Evolutionary conservation across 2,113 vertebrate genomes (phyloP).

Genomic region (Toxotes jaculatrix): DNA sequence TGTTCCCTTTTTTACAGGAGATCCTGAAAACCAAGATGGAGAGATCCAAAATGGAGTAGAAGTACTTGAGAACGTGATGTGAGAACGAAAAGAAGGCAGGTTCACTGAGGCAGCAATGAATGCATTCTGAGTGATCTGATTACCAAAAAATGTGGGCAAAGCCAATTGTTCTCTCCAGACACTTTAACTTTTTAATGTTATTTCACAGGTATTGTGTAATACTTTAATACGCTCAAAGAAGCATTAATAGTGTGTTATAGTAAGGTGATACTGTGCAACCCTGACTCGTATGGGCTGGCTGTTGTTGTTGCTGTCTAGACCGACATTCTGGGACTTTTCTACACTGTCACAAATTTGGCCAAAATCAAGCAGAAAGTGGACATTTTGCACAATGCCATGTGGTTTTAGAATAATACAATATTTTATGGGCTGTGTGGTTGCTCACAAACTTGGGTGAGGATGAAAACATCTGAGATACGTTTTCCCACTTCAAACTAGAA

Average conservation of each 20-base stretch:
- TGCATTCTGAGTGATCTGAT: conserved; percentile 33
- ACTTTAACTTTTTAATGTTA: conserved; percentile 22
- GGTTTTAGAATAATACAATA: background rate
- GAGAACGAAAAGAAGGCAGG: conserved; percentile 9
- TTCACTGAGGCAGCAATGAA: conserved; percentile 42
- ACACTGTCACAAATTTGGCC: background rate
- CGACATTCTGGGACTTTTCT: conserved; percentile 1
- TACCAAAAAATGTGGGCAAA: conserved; percentile 58
- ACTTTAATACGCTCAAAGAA: conserved; percentile 20
- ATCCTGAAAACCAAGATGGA: conserved; percentile 85
- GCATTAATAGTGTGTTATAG: background rate
- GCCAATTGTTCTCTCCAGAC: conserved; percentile 35
- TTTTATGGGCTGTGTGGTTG: background rate
- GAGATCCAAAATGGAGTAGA: conserved; percentile 86
- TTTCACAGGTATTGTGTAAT: conserved; percentile 29
- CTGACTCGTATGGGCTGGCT: background rate
- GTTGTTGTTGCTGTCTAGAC: conserved; percentile 1
- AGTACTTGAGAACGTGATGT: background rate
- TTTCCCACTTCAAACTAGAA: background rate
- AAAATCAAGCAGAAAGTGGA: conserved; percentile 7
- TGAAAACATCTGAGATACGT: conserved; percentile 3
- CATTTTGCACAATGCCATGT: background rate
- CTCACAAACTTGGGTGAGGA: background rate
- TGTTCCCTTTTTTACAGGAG: conserved; percentile 70
- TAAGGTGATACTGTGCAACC: background rate